Base-by-base conservation (phyloP, 2,888 invertebrate genomes). In the Dusona sp. region DNA sequence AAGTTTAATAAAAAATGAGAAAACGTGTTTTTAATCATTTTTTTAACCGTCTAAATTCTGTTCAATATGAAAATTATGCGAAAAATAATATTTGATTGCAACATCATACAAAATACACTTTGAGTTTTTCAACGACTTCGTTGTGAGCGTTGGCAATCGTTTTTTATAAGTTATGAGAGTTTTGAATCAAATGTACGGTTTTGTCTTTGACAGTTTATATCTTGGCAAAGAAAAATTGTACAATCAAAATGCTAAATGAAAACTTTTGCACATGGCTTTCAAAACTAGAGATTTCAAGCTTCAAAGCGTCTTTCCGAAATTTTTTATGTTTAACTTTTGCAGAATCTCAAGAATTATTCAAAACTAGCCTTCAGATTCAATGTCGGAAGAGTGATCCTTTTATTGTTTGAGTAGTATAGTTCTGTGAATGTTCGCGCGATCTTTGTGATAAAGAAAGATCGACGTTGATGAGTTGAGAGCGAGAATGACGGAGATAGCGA, bases 401-500 rank as follows among this genome's bases (percentile, higher is more conserved):
- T 13, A 42, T 42, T 42, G 42, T 57, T 57, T 57, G 22, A 25
- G 22, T 25, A 22, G 57, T 54, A 51, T 48, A 67, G 42, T 22
- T 25, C 16, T 33, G 25, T n/a, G 25, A 25, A 57, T 54, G 22
- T 38, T 57, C 8, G 48, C 79, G 64, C 42, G 25, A 61, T 61
- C 61, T 61, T 61, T 29, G 29, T 29, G 74, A 74, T 72, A 42
- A 79, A 65, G 36, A 45, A 61, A 83, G 70, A 79, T 57, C 54
- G 67, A 68, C 65, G 29, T 80, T 48, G 72, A 84, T 33, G 48
- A 57, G 80, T 83, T 54, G 72, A 42, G 64, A 64, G 29, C 29
- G 85, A 48, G 79, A 74, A 72, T 29, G 83, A 80, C 78, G 25
- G 78, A 78, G 79, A 82, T 70, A 75, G 82, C 86, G 74, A 83